Conservation (phyloP, 2,113 vertebrate species). For the Podocnemis expansa region DNA sequence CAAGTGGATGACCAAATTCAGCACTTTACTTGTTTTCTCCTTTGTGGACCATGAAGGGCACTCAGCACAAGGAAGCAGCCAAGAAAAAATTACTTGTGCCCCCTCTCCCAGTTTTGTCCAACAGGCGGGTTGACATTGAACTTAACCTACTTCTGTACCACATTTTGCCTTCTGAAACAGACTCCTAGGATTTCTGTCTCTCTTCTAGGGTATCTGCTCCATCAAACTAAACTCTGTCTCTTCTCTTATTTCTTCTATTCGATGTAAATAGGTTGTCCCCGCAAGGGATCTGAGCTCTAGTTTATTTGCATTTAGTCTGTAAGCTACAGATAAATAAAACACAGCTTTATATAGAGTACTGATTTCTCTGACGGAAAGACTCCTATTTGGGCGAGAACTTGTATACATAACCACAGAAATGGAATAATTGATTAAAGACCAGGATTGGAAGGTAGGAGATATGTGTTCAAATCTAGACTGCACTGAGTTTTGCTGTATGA, state of each 20-base stretch:
- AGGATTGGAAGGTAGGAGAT: conserved; percentile 32
- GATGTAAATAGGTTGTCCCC: neutral
- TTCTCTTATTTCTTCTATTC: neutral
- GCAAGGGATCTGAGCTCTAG: accelerated
- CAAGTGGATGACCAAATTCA: neutral
- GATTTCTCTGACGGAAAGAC: neutral
- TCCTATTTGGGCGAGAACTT: conserved; percentile 15
- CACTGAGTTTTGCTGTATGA: conserved; percentile 35
- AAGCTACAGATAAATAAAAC: neutral
- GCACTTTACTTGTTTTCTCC: neutral
- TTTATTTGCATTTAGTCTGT: neutral
- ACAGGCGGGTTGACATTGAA: neutral
- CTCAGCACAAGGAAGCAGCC: neutral
- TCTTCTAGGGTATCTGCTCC: neutral
- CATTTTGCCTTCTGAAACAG: accelerated
- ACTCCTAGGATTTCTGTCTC: accelerated
- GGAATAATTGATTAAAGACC: neutral
- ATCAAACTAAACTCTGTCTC: neutral
- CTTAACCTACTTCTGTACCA: neutral
- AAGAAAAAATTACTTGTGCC: neutral
- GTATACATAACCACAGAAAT: conserved; percentile 29
- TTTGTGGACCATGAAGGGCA: neutral
- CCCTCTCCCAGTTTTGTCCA: neutral
- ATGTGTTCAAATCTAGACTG: conserved; percentile 32
- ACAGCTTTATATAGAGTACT: neutral